Evolutionary conservation across 2,113 vertebrate species (phyloP).

Genomic region (Sminthopsis crassicaudata): DNA sequence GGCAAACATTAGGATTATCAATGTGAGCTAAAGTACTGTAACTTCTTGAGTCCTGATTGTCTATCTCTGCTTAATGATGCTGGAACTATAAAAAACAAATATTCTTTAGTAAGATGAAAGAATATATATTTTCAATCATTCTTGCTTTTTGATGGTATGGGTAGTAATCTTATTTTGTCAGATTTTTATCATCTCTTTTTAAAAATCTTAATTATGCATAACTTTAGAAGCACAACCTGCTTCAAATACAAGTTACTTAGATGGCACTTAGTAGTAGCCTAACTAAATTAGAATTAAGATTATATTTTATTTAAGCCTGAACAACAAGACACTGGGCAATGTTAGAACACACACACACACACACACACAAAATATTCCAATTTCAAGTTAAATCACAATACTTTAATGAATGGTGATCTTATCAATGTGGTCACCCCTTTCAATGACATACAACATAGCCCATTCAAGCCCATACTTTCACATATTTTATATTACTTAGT

Average conservation of each 20-base stretch:
- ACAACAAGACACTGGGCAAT: slow-evolving; percentile 1
- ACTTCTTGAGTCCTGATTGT: not conserved
- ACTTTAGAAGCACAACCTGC: not conserved
- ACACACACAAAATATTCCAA: slow-evolving; percentile 27
- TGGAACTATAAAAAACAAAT: not conserved
- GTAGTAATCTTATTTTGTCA: not conserved
- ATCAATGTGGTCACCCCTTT: not conserved
- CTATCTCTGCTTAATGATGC: slow-evolving; percentile 37
- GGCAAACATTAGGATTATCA: slow-evolving; percentile 2
- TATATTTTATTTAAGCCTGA: not conserved
- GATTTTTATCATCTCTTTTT: not conserved
- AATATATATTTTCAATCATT: not conserved
- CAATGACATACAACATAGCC: not conserved
- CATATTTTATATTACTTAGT: not conserved
- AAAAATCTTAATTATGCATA: slow-evolving; percentile 29
- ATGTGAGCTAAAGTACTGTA: not conserved
- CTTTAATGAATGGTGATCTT: not conserved
- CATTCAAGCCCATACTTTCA: not conserved
- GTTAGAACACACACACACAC: too few relatives aligned
- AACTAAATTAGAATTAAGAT: slow-evolving; percentile 5
- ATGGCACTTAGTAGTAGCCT: slow-evolving; percentile 4
- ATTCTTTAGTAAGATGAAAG: slow-evolving; percentile 20
- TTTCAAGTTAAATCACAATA: slow-evolving; percentile 13
- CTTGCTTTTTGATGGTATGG: slow-evolving; percentile 14
- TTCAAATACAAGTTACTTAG: slow-evolving; percentile 21